A percentile compares a stretch with the other conserved stretches of the same genome.
Evolutionary conservation across 2,797 vertebrate genomes (phyloP).

Genomic region (Mus minutoides): DNA sequence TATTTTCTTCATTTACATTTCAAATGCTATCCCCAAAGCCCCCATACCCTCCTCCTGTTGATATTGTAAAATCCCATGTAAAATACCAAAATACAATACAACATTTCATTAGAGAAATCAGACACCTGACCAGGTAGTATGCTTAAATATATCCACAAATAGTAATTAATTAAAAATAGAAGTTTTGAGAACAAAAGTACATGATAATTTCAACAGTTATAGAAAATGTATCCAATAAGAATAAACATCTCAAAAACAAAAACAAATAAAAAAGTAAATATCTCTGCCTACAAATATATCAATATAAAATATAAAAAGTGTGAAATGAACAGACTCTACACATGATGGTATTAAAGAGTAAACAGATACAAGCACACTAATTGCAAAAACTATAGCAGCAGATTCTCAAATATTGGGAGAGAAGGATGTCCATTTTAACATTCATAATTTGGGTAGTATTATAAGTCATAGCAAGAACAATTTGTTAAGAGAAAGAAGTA

Average conservation of each 20-base stretch:
- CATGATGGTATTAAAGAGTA: background rate
- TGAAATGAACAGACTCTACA: background rate
- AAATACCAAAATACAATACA: background rate
- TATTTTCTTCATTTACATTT: too few species aligned
- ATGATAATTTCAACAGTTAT: background rate
- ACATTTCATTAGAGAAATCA: too few species aligned
- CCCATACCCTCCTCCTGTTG: too few species aligned
- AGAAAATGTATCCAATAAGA: background rate
- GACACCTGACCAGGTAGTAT: fast-evolving
- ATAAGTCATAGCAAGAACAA: background rate
- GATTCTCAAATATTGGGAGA: background rate
- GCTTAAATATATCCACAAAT: background rate
- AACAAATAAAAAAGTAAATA: too few species aligned
- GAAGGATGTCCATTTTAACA: background rate
- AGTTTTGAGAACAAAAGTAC: background rate
- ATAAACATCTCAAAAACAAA: too few species aligned
- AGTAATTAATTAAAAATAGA: background rate
- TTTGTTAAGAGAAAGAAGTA: background rate
- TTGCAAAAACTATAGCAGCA: background rate
- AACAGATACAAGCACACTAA: background rate
- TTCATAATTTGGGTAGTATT: background rate
- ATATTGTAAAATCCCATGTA: background rate
- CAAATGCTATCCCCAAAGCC: too few species aligned
- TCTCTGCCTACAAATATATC: background rate
- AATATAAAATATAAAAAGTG: background rate